A percentile compares a stretch with the other conserved stretches of the same genome.
Evolutionary conservation across 2,888 invertebrate genomes (phyloP).

Genomic region (Erannis defoliaria): DNA sequence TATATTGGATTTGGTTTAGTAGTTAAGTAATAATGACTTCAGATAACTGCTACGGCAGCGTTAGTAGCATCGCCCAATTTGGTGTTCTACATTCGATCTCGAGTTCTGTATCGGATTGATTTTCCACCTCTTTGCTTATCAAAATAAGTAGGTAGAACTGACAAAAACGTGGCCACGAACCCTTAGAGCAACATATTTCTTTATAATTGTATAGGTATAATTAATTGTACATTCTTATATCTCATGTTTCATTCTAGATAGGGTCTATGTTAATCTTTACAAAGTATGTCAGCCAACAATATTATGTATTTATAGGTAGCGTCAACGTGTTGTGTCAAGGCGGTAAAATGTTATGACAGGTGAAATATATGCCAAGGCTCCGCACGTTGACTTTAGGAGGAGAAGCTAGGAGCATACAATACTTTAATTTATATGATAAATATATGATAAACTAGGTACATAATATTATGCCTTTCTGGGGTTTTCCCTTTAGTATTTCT

Average conservation of each 20-base stretch:
- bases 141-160: too few species aligned
- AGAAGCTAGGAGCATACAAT: slow-evolving; percentile 20
- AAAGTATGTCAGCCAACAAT: neutral
- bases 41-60: neutral
- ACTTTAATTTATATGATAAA: slow-evolving; percentile 24
- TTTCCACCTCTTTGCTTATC: too few species aligned
- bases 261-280: neutral
- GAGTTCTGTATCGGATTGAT: too few species aligned
- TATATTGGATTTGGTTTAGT: slow-evolving; percentile 1
- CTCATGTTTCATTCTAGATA: too few species aligned
- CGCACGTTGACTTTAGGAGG: slow-evolving; percentile 32
- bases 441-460: slow-evolving; percentile 13
- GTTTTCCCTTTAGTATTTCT: too few species aligned
- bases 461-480: too few species aligned
- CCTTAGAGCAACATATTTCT: too few species aligned
- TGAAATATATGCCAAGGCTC: slow-evolving; percentile 58
- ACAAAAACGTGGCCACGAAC: too few species aligned
- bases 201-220: too few species aligned
- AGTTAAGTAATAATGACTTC: neutral
- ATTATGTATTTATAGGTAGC: neutral
- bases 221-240: too few species aligned
- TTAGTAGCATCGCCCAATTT: neutral
- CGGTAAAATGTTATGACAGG: slow-evolving; percentile 42
- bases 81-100: too few species aligned
- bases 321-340: slow-evolving; percentile 27